phyloP scores from a whole-genome alignment of 2,888 invertebrate species.

The Habrosyne pyritoides region DNA sequence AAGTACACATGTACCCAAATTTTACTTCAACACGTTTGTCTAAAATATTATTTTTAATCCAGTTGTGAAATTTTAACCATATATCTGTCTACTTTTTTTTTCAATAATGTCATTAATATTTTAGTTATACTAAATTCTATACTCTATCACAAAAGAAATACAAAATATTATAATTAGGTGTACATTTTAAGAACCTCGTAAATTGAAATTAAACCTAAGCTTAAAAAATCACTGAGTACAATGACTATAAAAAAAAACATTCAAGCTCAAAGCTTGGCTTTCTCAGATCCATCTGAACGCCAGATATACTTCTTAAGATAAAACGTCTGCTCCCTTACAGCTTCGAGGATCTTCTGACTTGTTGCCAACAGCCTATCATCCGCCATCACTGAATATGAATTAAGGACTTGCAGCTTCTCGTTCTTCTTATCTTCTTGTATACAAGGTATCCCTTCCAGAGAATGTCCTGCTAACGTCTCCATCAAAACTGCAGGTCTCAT shows the following conservation, averaged over 20 bases:
- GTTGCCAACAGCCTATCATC: slow-evolving; percentile 66
- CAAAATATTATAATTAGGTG: not conserved
- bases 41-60: not conserved
- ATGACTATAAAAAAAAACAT: not conserved
- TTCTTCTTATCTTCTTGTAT: slow-evolving; percentile 27
- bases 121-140: no score
- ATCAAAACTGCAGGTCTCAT: slow-evolving; percentile 55
- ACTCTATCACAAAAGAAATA: no score
- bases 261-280: slow-evolving; percentile 8
- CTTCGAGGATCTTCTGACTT: slow-evolving; percentile 67
- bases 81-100: not conserved
- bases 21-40: no score
- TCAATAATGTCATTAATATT: no score
- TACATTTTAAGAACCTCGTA: not conserved
- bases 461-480: slow-evolving; percentile 31
- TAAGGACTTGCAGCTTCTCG: slow-evolving; percentile 15
- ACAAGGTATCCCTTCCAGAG: slow-evolving; percentile 70
- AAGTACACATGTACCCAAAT: not conserved
- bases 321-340: slow-evolving; percentile 62
- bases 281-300: slow-evolving; percentile 34
- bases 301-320: slow-evolving; percentile 47
- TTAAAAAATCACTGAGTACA: slow-evolving; percentile 1
- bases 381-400: slow-evolving; percentile 24
- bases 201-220: not conserved
- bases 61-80: not conserved